Evolutionary conservation across 1,140 invertebrate species (phyloP).

Genomic region (Hestina assimilis): DNA sequence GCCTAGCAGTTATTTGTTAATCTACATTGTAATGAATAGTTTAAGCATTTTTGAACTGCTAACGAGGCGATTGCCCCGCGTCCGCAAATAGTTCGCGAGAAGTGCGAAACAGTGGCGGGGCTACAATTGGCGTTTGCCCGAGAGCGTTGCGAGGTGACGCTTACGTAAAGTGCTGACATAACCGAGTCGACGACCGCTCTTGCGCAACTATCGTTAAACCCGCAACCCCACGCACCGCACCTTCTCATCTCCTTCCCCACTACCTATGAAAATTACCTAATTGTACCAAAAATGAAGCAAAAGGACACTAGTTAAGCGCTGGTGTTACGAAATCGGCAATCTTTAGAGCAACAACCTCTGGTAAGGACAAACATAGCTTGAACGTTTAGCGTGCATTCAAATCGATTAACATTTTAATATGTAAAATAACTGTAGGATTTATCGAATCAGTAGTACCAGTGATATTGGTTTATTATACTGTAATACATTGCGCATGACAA

Average conservation of each 20-base stretch:
- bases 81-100: slow-evolving; percentile 67
- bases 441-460: not conserved
- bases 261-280: slow-evolving; percentile 63
- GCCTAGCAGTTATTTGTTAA: too few relatives aligned
- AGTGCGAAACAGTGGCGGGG: slow-evolving; percentile 67
- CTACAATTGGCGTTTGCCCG: slow-evolving; percentile 66
- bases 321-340: slow-evolving; percentile 66
- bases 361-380: slow-evolving; percentile 46
- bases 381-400: slow-evolving; percentile 40
- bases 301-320: slow-evolving; percentile 66
- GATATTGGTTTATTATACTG: not conserved
- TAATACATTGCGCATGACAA: not conserved
- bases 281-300: slow-evolving; percentile 71
- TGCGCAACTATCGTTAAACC: slow-evolving; percentile 68
- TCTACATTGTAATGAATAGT: not conserved
- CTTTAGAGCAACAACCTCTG: slow-evolving; percentile 70
- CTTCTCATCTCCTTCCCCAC: slow-evolving; percentile 46
- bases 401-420: slow-evolving; percentile 49
- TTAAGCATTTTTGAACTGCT: slow-evolving; percentile 36
- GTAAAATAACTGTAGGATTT: slow-evolving; percentile 22
- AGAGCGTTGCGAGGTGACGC: slow-evolving; percentile 69
- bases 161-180: slow-evolving; percentile 76
- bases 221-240: slow-evolving; percentile 68
- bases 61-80: slow-evolving; percentile 41
- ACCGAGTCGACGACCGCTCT: slow-evolving; percentile 74